Evolutionary conservation across 2,888 invertebrate genomes (phyloP), one percentile per base, ranked within the genome.

Genomic region (Lacanobia oleracea): DNA sequence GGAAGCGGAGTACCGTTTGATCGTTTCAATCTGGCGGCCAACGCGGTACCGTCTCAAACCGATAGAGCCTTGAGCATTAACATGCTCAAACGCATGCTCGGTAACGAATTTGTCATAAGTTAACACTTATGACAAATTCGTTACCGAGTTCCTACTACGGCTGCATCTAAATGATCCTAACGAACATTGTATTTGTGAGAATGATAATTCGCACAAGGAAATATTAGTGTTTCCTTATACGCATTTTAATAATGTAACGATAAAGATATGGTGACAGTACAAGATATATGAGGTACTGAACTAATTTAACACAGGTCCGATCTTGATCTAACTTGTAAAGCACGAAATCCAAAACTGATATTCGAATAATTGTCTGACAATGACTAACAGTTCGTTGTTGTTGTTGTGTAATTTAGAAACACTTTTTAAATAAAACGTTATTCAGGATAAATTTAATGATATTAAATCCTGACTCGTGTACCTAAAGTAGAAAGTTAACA

Each of bases 1-100:
- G 84, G 87, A 85, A 87, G 82, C 67, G 70, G 66, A 79, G 82
- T 86, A 89, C 83, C 84, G 85, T 85, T 89, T 83, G 77, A 84
- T 83, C 63, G 68, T 78, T 83, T 77, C 61, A 63, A 79, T 82
- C 73, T 70, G 72, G 67, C 75, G 72, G 70, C 65, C 73, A 67
- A 74, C 56, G 40, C 40, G 9, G 40, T 10, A 40, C 8, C 14
- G 73, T 70, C 67, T 77, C 69, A 75, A 83, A 84, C 67, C 72
- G 63, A 77, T 75, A 61, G 21, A 79, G 57, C 81, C 83, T 84
- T 85, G 85, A 72, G 50, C 60, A 23, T 67, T n/a, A n/a, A n/a
- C n/a, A n/a, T n/a, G n/a, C n/a, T n/a, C n/a, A n/a, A n/a, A n/a
- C n/a, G n/a, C n/a, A n/a, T n/a, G n/a, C n/a, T n/a, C n/a, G n/a